Evolutionary conservation across 2,888 invertebrate genomes (phyloP).

Genomic region (Drosophila flavopinicola): DNA sequence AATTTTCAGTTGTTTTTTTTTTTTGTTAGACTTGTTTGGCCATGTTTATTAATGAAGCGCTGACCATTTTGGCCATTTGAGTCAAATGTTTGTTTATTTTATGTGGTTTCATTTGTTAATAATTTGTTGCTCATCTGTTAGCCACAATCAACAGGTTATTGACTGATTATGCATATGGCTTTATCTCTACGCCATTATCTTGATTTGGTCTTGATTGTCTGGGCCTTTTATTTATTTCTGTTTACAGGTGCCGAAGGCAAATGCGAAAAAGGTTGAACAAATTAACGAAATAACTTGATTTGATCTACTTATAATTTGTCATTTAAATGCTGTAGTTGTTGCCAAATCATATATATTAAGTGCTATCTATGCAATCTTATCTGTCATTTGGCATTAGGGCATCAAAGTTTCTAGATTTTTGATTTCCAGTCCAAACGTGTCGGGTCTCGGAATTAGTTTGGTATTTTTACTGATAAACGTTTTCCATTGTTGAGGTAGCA

Average conservation of each 20-base stretch:
- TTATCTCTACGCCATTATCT: conserved; percentile 38
- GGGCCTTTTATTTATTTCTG: conserved; percentile 14
- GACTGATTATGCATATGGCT: conserved; percentile 43
- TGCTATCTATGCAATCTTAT: conserved; percentile 27
- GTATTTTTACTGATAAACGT: conserved; percentile 12
- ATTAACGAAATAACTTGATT: conserved; percentile 16
- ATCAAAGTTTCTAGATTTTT: conserved; percentile 18
- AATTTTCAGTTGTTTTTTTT: conserved; percentile 12
- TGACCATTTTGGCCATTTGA: conserved; percentile 17
- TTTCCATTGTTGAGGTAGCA: conserved; percentile 38
- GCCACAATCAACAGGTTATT: conserved; percentile 43
- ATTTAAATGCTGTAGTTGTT: conserved; percentile 32
- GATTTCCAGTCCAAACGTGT: neutral
- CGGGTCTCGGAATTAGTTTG: conserved; percentile 6
- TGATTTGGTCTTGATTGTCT: conserved; percentile 23
- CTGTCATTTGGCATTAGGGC: conserved; percentile 21
- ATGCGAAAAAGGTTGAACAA: neutral
- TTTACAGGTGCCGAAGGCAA: conserved; percentile 21
- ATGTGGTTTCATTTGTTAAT: conserved; percentile 2
- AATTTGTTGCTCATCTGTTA: conserved; percentile 16
- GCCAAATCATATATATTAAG: neutral
- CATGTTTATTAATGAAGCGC: conserved; percentile 34
- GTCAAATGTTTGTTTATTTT: conserved; percentile 11
- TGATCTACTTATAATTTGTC: conserved; percentile 32
- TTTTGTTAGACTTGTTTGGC: conserved; percentile 8